Percentiles rank a stretch among this genome's conserved stretches.
Evolutionary conservation across 1,140 invertebrate species (phyloP).

Genomic region (Drosophila arizonae): DNA sequence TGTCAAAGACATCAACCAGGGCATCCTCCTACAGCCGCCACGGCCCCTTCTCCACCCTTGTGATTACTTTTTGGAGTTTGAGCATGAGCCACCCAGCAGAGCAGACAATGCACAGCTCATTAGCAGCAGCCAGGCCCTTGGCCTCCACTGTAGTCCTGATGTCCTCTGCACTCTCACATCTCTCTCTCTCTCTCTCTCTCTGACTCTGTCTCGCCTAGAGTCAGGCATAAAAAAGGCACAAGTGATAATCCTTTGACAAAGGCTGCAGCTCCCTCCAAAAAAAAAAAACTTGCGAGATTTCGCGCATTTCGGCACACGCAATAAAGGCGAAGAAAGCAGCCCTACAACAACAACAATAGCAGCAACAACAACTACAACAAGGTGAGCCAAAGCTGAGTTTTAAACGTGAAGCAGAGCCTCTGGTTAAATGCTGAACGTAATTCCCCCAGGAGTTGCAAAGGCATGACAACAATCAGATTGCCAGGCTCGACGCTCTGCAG

Average conservation of each 20-base stretch:
- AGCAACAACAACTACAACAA: slow-evolving; percentile 8
- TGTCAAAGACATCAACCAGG: slow-evolving; percentile 62
- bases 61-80: slow-evolving; percentile 25
- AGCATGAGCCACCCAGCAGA: slow-evolving; percentile 18
- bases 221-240: slow-evolving; percentile 41
- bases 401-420: slow-evolving; percentile 21
- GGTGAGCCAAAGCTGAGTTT: slow-evolving; percentile 22
- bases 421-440: slow-evolving; percentile 42
- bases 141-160: slow-evolving; percentile 4
- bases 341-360: slow-evolving; percentile 16
- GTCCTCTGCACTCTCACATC: not conserved
- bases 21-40: slow-evolving; percentile 10
- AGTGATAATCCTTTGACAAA: slow-evolving; percentile 82
- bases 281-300: slow-evolving; percentile 53
- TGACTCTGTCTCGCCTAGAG: not conserved
- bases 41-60: not conserved
- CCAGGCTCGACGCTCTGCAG: slow-evolving; percentile 4
- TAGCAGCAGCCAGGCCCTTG: slow-evolving; percentile 39
- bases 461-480: slow-evolving; percentile 52
- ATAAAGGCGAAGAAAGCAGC: slow-evolving; percentile 64
- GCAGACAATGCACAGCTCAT: slow-evolving; percentile 53
- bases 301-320: slow-evolving; percentile 62
- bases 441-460: slow-evolving; percentile 54
- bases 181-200: too few species aligned
- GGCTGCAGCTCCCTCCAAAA: slow-evolving; percentile 22